Base-by-base conservation (phyloP, 1,140 invertebrate genomes). In the Drosophila subobscura region DNA sequence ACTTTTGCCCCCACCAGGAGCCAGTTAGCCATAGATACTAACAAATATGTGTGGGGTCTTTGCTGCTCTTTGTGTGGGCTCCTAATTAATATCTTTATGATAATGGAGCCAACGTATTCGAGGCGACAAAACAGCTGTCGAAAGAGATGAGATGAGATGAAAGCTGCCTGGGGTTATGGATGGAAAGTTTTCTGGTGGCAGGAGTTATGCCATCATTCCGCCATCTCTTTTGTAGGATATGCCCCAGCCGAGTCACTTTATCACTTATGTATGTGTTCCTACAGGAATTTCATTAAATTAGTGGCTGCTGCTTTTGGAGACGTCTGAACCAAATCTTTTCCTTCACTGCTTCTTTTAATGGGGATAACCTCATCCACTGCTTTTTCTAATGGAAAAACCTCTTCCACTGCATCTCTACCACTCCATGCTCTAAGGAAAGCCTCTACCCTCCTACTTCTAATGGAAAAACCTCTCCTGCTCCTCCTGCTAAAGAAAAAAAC, bases 61-160 rank as follows among this genome's bases (percentile, higher is more conserved):
- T 4, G 0, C 16, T 23, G 50, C 10, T 40, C 23, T 40, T 20
- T 27, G 4, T 33, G 16, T 41, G 40, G 45, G 16, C 1, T 14
- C 40, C 55, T 60, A 75, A 75, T 75, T 75, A 75, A 74, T 75
- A 56, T 75, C 27, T 50, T 73, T 73, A 67, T 67, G 71, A n/a
- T 75, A 75, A 74, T 75, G 42, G 45, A 14, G 23, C 14, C 66
- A 50, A 33, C 27, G 42, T 25, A 53, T 54, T 44, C 29, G 0
- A 40, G 42, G 8, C 45, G 14, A 6, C 14, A 22, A 72, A 72
- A 58, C 49, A 58, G 47, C 60, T 58, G 72, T 44, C 52, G 16
- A 56, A 58, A 27, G 6, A 6, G 5, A 6, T 5, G 25, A 12
- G 33, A 37, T 29, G 5, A 29, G 8, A 33, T 8, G 29, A 8